phyloP scores from a whole-genome alignment of 1,140 invertebrate species.

The Atta texana region DNA sequence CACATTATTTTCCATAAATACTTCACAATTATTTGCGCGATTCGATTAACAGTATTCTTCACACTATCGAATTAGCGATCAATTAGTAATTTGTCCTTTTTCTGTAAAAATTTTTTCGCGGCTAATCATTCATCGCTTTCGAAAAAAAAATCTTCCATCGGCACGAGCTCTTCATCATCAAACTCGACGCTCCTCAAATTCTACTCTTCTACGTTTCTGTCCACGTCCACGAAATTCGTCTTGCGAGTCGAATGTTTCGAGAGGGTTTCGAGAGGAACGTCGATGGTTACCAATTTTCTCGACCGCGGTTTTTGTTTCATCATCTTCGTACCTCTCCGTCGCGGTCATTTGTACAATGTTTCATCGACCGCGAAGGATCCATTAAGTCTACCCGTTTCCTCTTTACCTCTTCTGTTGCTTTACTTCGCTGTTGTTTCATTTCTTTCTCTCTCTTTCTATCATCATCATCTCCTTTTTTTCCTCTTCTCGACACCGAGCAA shows the following conservation, averaged over 20 bases:
- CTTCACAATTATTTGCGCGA: slow-evolving; percentile 22
- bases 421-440: slow-evolving; percentile 35
- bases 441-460: slow-evolving; percentile 18
- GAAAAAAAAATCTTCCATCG: neutral
- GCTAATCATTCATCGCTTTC: slow-evolving; percentile 9
- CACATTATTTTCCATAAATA: neutral
- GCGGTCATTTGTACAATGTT: slow-evolving; percentile 56
- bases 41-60: neutral
- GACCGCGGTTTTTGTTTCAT: slow-evolving; percentile 40
- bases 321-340: slow-evolving; percentile 22
- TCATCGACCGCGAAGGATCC: slow-evolving; percentile 45
- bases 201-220: slow-evolving; percentile 20
- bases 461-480: neutral
- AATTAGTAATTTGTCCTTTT: neutral
- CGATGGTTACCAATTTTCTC: slow-evolving; percentile 51
- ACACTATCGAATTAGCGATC: slow-evolving; percentile 18
- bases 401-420: slow-evolving; percentile 16
- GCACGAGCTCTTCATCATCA: slow-evolving; percentile 19
- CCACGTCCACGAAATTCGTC: slow-evolving; percentile 27
- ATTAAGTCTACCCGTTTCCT: slow-evolving; percentile 38
- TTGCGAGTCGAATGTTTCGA: slow-evolving; percentile 38
- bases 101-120: neutral
- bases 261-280: slow-evolving; percentile 32
- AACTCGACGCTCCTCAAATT: neutral
- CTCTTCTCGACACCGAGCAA: slow-evolving; percentile 27